A percentile compares a stretch with the other conserved stretches of the same genome.
phyloP scores from a whole-genome alignment of 64 coral and sea anemone species.

The Platygyra sinensis region DNA sequence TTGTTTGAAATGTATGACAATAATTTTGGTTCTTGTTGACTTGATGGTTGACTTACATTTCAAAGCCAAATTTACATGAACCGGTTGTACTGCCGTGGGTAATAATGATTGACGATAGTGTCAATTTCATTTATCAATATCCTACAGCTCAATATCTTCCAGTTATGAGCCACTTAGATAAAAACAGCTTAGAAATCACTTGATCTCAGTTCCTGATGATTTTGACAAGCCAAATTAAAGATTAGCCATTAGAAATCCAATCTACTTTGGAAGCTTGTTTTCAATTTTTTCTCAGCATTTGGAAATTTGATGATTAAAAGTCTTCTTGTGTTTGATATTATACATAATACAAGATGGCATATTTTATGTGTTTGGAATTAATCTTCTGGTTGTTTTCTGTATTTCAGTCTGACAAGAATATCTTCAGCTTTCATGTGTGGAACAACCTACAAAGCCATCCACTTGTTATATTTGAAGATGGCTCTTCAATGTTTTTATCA shows the following conservation, averaged over 20 bases:
- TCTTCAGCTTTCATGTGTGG: slow-evolving; percentile 20
- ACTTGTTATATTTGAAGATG: slow-evolving; percentile 35
- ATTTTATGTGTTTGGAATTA: not conserved
- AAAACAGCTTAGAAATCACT: too few species aligned
- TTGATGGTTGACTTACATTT: not conserved
- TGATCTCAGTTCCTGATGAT: too few species aligned
- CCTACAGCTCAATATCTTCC: too few species aligned
- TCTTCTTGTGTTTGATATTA: too few species aligned
- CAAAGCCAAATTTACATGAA: not conserved
- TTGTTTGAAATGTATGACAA: not conserved
- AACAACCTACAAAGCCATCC: not conserved
- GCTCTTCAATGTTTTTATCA: slow-evolving; percentile 16
- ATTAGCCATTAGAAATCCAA: too few species aligned
- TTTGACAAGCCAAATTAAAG: too few species aligned
- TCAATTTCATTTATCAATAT: too few species aligned
- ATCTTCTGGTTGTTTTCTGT: not conserved
- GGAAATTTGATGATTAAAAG: too few species aligned
- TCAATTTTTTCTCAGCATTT: too few species aligned
- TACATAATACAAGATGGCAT: not conserved
- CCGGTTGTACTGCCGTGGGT: not conserved
- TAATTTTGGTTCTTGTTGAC: not conserved
- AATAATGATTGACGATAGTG: too few species aligned
- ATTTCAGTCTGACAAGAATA: slow-evolving; percentile 6
- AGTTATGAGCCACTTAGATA: too few species aligned
- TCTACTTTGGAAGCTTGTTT: too few species aligned